Conservation (phyloP, 2,888 invertebrate species). For the Hybos culiciformis region DNA sequence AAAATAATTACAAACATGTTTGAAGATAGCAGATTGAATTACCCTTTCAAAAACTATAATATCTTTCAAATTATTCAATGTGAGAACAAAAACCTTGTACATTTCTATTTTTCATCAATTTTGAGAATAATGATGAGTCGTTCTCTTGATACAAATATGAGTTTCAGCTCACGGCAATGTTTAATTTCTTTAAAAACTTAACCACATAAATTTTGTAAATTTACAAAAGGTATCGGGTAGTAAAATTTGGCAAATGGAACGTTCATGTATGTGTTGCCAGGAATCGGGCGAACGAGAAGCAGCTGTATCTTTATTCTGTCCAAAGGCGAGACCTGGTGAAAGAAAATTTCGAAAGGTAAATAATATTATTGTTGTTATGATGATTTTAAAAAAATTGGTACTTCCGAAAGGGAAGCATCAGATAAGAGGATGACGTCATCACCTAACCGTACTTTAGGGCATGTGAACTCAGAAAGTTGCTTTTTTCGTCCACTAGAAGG, state of each 20-base stretch:
- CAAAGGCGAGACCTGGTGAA: conserved; percentile 75
- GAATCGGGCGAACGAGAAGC: conserved; percentile 88
- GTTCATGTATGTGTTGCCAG: conserved; percentile 91
- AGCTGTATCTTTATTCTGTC: conserved; percentile 74
- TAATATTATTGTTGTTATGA: not conserved
- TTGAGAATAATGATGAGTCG: too few species aligned
- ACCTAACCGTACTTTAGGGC: too few species aligned
- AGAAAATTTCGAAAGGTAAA: conserved; percentile 68
- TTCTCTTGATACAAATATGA: too few species aligned
- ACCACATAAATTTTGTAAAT: too few species aligned
- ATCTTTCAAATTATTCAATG: not conserved
- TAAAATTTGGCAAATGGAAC: conserved; percentile 93
- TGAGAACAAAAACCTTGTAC: not conserved
- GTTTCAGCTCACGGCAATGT: too few species aligned
- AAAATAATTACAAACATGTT: conserved; percentile 9
- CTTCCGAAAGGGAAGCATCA: too few species aligned
- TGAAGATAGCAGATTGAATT: too few species aligned
- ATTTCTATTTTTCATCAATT: too few species aligned
- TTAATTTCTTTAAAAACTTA: too few species aligned
- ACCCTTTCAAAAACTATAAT: too few species aligned
- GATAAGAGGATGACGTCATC: too few species aligned
- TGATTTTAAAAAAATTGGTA: not conserved
- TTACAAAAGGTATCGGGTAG: conserved; percentile 72
- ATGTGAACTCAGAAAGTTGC: too few species aligned
- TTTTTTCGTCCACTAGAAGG: not conserved